These are phyloP conservation scores for Mongoloraphidia duomilia DNA, from an alignment of 2,888 invertebrate genomes.

Conservation along the genomic window DNA sequence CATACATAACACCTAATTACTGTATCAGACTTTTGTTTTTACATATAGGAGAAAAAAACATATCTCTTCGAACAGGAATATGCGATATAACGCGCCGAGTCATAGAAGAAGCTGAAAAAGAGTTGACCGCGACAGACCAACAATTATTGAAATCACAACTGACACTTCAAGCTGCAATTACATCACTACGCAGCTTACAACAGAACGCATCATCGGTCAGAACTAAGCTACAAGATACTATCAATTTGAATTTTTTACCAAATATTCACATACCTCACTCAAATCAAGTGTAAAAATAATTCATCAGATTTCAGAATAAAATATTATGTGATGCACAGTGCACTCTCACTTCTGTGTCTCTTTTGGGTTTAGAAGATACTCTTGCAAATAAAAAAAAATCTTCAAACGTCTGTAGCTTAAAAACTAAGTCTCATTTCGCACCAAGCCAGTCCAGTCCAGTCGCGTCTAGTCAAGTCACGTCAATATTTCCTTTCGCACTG, in stretches of 20 bases:
- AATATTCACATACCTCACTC: constrained; percentile 15
- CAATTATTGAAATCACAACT: constrained; percentile 27
- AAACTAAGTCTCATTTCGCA: too few relatives aligned
- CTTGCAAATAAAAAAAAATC: too few relatives aligned
- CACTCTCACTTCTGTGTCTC: too few relatives aligned
- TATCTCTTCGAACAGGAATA: constrained; percentile 20
- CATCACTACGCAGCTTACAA: constrained; percentile 23
- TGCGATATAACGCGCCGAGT: constrained; percentile 20
- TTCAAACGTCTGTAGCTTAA: too few relatives aligned
- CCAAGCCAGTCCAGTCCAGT: too few relatives aligned
- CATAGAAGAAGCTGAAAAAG: constrained; percentile 22
- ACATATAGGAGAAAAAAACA: constrained; percentile 24
- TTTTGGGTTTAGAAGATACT: too few relatives aligned
- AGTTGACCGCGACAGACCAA: constrained; percentile 23
- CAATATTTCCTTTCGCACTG: too few relatives aligned
- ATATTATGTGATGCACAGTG: too few relatives aligned
- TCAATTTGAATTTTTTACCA: constrained; percentile 25
- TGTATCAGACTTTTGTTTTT: too few relatives aligned
- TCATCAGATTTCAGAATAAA: too few relatives aligned
- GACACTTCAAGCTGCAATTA: constrained; percentile 25
- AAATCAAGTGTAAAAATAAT: not conserved
- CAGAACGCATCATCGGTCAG: constrained; percentile 23
- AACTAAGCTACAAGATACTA: constrained; percentile 23
- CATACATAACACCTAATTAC: too few relatives aligned
- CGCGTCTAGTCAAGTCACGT: too few relatives aligned